These are phyloP conservation scores for Axis porcinus DNA, from an alignment of 2,113 vertebrate species.

Conservation along the genomic window DNA sequence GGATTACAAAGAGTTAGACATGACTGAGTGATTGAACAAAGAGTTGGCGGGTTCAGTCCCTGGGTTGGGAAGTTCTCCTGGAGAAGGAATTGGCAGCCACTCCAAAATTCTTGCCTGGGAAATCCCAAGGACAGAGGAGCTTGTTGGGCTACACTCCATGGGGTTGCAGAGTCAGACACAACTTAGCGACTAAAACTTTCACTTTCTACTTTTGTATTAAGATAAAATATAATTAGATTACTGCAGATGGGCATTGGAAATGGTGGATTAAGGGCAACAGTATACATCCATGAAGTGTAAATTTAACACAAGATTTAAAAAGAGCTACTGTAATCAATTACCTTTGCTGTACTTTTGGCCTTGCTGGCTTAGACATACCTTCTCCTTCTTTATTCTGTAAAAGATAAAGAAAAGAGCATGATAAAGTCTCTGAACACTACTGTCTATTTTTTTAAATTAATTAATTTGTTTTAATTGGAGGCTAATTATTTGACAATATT, in stretches of 20 bases:
- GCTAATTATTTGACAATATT: not conserved
- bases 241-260: not conserved
- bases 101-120: not conserved
- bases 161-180: not conserved
- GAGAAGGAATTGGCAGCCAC: not conserved
- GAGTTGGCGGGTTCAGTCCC: rapidly evolving
- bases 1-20: not conserved
- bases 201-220: not conserved
- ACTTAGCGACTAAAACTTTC: not conserved
- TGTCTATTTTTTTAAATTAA: not conserved
- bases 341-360: not conserved
- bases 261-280: not conserved
- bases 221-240: not conserved
- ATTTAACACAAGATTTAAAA: not conserved
- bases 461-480: not conserved
- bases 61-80: not conserved
- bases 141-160: not conserved
- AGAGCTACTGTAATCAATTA: not conserved
- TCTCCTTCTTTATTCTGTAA: not conserved
- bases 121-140: not conserved
- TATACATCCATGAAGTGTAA: not conserved
- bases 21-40: not conserved
- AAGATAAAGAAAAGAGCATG: not conserved
- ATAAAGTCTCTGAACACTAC: not conserved
- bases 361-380: not conserved